Conservation (phyloP, 2,888 invertebrate genomes). For the Nasonovia ribisnigri region DNA sequence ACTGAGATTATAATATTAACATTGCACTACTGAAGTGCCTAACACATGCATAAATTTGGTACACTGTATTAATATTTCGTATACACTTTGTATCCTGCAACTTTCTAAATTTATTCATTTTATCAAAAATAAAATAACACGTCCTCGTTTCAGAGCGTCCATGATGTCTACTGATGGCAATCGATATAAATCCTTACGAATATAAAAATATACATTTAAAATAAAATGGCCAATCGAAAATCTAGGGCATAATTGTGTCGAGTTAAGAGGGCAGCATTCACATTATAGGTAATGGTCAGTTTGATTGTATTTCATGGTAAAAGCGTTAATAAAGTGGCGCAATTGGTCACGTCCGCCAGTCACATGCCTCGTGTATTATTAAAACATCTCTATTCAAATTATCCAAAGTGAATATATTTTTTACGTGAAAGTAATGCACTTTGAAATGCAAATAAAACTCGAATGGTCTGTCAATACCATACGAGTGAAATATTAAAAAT, state of each 20-base stretch:
- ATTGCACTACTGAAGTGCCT: neutral
- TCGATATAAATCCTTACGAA: neutral
- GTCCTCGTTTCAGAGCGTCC: neutral
- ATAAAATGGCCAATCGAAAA: neutral
- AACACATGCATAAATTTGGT: neutral
- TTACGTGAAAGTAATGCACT: conserved; percentile 32
- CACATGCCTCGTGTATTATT: conserved; percentile 2
- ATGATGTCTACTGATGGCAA: neutral
- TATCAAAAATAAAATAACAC: neutral
- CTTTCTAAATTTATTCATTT: neutral
- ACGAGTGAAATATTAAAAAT: conserved; percentile 51
- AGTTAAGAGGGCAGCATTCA: neutral
- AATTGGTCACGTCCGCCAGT: neutral
- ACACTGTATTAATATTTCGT: neutral
- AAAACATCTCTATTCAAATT: conserved; percentile 21
- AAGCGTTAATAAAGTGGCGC: conserved; percentile 16
- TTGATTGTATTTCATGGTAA: conserved; percentile 20
- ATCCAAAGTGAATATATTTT: conserved; percentile 35
- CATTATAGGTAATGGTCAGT: neutral
- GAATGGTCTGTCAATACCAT: conserved; percentile 34
- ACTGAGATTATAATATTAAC: neutral
- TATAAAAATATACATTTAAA: neutral
- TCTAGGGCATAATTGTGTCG: neutral
- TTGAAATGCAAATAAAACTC: conserved; percentile 48
- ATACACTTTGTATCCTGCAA: neutral